These are phyloP conservation scores for Spilarctia lutea DNA, from an alignment of 2,888 invertebrate genomes.

Conservation along the genomic window DNA sequence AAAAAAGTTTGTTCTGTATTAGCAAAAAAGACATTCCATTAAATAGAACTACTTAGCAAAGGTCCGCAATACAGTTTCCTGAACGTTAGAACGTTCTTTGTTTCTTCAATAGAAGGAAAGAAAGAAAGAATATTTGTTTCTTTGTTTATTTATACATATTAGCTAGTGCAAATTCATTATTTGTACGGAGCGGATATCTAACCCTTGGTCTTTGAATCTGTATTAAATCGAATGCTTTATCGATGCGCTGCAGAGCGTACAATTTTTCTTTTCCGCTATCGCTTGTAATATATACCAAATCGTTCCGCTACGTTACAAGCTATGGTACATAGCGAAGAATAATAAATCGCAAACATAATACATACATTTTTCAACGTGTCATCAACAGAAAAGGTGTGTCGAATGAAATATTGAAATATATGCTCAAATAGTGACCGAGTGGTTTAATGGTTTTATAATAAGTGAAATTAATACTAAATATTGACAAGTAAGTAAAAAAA, in stretches of 20 bases:
- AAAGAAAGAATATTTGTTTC: too few species aligned
- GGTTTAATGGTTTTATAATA: background rate
- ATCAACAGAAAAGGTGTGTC: conserved; percentile 56
- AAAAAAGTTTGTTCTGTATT: too few species aligned
- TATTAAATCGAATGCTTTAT: too few species aligned
- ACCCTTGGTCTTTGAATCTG: too few species aligned
- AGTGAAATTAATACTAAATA: background rate
- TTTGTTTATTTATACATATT: too few species aligned
- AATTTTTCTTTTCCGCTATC: conserved; percentile 1
- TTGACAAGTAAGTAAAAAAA: background rate
- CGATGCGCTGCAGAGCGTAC: background rate
- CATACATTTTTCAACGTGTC: conserved; percentile 61
- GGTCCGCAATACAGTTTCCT: too few species aligned
- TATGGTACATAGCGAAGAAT: conserved; percentile 66
- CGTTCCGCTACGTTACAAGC: conserved; percentile 50
- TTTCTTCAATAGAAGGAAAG: too few species aligned
- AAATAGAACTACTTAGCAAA: too few species aligned
- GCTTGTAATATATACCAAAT: conserved; percentile 28
- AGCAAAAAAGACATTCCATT: too few species aligned
- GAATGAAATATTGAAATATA: conserved; percentile 41
- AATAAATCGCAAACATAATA: conserved; percentile 61
- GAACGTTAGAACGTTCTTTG: too few species aligned
- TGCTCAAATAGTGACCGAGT: background rate
- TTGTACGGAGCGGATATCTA: too few species aligned
- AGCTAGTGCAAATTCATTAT: too few species aligned